phyloP scores from a whole-genome alignment of 35 echinoderm and acorn worm genomes.

The Stichopus chloronotus region DNA sequence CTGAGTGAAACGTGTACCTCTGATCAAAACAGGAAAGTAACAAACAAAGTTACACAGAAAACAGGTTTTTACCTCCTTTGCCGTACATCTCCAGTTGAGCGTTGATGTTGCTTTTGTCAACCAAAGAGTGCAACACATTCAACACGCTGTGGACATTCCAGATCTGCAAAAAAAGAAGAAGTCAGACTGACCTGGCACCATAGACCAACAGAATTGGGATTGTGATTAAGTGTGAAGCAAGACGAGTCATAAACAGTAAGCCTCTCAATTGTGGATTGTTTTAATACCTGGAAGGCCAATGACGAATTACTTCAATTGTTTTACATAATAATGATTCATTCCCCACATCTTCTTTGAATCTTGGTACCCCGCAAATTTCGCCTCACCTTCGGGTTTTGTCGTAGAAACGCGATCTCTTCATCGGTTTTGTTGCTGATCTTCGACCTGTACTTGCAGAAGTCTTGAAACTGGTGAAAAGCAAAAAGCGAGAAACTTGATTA shows the following conservation, averaged over 20 bases:
- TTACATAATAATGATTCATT: too few relatives aligned
- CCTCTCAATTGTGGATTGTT: too few relatives aligned
- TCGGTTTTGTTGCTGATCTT: conserved; percentile 75
- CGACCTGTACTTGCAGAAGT: conserved; percentile 95
- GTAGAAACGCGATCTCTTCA: conserved; percentile 78
- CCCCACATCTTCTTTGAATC: too few relatives aligned
- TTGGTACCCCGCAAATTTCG: too few relatives aligned
- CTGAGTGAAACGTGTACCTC: too few relatives aligned
- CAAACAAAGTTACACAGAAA: too few relatives aligned
- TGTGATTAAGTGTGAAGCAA: too few relatives aligned
- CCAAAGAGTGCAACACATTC: conserved; percentile 97
- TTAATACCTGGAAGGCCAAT: too few relatives aligned
- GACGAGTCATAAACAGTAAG: too few relatives aligned
- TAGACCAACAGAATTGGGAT: too few relatives aligned
- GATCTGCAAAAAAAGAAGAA: conserved; percentile 60
- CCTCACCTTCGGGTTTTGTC: conserved; percentile 81
- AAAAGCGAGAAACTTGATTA: not conserved
- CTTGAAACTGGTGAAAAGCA: conserved; percentile 80
- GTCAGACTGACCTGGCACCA: not conserved
- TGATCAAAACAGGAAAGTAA: too few relatives aligned
- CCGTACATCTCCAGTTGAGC: conserved; percentile 93
- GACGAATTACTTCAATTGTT: too few relatives aligned
- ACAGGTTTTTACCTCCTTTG: conserved; percentile 70
- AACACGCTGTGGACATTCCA: conserved; percentile 99
- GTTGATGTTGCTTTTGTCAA: conserved; percentile 97